Evolutionary conservation across 2,797 vertebrate genomes (phyloP).

Genomic region (Phalanger gymnotis): DNA sequence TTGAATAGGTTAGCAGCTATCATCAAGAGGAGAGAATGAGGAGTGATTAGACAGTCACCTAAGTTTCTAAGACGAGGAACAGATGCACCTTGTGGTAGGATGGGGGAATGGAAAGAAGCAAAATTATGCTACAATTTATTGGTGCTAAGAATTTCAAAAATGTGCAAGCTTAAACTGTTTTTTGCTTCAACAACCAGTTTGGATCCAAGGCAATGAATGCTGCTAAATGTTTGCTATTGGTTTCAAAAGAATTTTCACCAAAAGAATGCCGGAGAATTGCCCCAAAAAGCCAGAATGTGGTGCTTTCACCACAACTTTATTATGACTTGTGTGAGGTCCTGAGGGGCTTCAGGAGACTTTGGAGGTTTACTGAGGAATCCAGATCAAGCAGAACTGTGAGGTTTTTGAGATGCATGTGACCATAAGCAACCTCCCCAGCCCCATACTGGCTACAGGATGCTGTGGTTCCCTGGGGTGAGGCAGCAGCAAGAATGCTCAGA

Average conservation of each 20-base stretch:
- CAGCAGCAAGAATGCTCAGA: slow-evolving; percentile 1
- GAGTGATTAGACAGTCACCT: not conserved
- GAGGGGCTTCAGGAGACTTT: slow-evolving; percentile 38
- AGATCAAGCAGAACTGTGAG: slow-evolving; percentile 27
- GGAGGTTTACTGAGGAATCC: slow-evolving; percentile 17
- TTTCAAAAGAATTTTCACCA: slow-evolving; percentile 59
- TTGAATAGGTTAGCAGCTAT: not conserved
- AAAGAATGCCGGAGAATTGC: slow-evolving; percentile 32
- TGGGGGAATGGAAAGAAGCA: slow-evolving; percentile 3
- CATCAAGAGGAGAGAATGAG: not conserved
- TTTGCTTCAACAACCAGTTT: slow-evolving; percentile 35
- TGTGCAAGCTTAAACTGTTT: not conserved
- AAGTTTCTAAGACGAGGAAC: slow-evolving; percentile 24
- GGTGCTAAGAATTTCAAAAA: slow-evolving; percentile 34
- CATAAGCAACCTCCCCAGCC: not conserved
- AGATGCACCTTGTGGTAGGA: not conserved
- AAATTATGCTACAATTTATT: not conserved
- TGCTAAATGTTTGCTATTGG: slow-evolving; percentile 20
- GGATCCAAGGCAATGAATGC: not conserved
- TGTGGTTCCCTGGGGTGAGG: slow-evolving; percentile 40
- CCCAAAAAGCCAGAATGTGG: slow-evolving; percentile 33
- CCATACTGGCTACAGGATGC: not conserved
- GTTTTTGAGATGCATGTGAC: slow-evolving; percentile 27
- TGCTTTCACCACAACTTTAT: slow-evolving; percentile 24
- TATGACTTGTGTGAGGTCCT: slow-evolving; percentile 9